Conservation (phyloP, 2,113 vertebrate genomes). For the Osmerus eperlanus region DNA sequence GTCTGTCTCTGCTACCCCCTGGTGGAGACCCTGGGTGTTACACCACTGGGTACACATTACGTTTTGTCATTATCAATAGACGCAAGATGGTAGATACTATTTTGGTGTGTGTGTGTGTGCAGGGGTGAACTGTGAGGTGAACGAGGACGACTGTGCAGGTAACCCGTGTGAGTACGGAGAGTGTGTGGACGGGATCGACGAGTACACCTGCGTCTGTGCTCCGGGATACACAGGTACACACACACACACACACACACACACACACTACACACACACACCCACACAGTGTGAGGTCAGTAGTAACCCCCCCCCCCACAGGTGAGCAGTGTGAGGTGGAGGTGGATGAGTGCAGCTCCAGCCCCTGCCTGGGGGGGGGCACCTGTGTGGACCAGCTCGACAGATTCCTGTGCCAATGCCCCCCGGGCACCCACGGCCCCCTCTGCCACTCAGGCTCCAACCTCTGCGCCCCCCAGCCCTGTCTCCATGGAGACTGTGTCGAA, state of each 20-base stretch:
- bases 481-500: slow-evolving; percentile 83
- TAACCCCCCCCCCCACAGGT: slow-evolving; percentile 61
- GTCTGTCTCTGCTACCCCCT: slow-evolving; percentile 29
- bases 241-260: neutral
- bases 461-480: slow-evolving; percentile 82
- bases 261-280: neutral
- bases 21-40: slow-evolving; percentile 31
- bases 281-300: too few species aligned
- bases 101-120: neutral
- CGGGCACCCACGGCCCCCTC: slow-evolving; percentile 80
- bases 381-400: slow-evolving; percentile 82
- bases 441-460: slow-evolving; percentile 85
- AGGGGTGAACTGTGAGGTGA: slow-evolving; percentile 91
- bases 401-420: slow-evolving; percentile 83
- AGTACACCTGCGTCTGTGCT: slow-evolving; percentile 84
- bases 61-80: too few species aligned
- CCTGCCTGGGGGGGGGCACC: slow-evolving; percentile 84
- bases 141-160: slow-evolving; percentile 87
- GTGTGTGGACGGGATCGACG: slow-evolving; percentile 87
- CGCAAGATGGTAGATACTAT: too few species aligned
- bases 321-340: slow-evolving; percentile 82
- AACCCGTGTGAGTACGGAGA: slow-evolving; percentile 84
- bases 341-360: slow-evolving; percentile 86
- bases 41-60: too few species aligned
- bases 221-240: slow-evolving; percentile 84